Evolutionary conservation across 1,140 invertebrate genomes (phyloP).

Genomic region (Campoletis sonorensis): DNA sequence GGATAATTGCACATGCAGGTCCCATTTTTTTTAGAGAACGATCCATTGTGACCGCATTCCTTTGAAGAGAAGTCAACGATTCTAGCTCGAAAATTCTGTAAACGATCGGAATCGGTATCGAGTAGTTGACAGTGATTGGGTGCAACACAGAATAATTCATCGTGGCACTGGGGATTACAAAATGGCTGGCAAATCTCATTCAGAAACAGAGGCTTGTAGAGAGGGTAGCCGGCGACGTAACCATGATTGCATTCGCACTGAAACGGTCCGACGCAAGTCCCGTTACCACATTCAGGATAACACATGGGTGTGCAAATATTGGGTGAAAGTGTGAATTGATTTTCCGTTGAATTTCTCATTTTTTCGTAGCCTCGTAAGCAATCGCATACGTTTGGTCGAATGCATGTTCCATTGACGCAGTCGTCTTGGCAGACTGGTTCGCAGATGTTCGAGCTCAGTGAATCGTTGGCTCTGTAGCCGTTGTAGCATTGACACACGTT

Average conservation of each 20-base stretch:
- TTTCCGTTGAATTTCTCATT: not conserved
- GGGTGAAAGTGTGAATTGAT: not conserved
- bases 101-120: not conserved
- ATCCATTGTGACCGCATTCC: not conserved
- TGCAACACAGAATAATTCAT: not conserved
- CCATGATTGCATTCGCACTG: constrained; percentile 12
- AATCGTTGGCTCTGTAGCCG: not conserved
- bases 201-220: no score
- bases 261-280: constrained; percentile 8
- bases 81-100: not conserved
- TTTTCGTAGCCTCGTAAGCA: constrained; percentile 23
- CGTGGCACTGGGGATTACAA: not conserved
- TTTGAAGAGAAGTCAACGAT: not conserved
- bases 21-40: not conserved
- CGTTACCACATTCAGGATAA: not conserved
- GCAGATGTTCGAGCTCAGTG: not conserved
- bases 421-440: constrained; percentile 6
- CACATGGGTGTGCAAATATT: not conserved
- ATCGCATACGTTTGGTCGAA: not conserved
- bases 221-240: not conserved
- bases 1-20: not conserved
- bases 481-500: constrained; percentile 7
- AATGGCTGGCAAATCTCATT: not conserved
- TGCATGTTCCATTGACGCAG: constrained; percentile 16
- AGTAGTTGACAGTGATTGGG: constrained; percentile 14